phyloP scores from a whole-genome alignment of 2,797 vertebrate species.

The Vespertilio murinus region DNA sequence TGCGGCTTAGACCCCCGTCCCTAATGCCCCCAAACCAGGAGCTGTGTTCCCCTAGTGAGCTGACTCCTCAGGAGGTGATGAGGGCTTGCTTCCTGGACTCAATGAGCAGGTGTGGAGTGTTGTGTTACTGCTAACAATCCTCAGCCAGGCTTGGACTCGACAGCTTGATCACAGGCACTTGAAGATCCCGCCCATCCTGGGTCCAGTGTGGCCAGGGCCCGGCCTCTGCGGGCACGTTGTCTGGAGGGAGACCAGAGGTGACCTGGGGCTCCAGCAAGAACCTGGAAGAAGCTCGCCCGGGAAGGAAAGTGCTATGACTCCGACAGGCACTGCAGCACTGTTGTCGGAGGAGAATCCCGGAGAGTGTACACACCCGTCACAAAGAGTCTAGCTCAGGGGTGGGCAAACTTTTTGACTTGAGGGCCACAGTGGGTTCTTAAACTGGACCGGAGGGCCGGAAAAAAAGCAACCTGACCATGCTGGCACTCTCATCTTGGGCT shows the following conservation, averaged over 20 bases:
- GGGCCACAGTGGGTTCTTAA: too few relatives aligned
- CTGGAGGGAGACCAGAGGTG: not conserved
- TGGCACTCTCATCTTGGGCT: too few relatives aligned
- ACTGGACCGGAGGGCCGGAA: too few relatives aligned
- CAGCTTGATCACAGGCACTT: not conserved
- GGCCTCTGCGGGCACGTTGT: fast-evolving
- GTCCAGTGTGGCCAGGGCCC: not conserved
- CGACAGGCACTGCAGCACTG: fast-evolving
- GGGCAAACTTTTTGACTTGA: too few relatives aligned
- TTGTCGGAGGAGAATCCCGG: not conserved
- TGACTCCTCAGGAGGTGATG: not conserved
- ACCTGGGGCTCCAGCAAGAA: not conserved
- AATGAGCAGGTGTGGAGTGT: not conserved
- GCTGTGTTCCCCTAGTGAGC: fast-evolving
- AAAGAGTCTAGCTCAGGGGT: too few relatives aligned
- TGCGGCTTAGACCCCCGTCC: not conserved
- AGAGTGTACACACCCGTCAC: not conserved
- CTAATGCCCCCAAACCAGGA: not conserved
- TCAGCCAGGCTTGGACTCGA: not conserved
- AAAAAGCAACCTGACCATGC: too few relatives aligned
- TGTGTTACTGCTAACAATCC: not conserved
- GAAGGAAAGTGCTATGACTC: fast-evolving
- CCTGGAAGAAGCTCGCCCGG: not conserved
- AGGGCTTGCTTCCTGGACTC: not conserved
- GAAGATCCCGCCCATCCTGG: not conserved